Percentiles rank a stretch among this genome's conserved stretches.
These are phyloP conservation scores for Columba guinea DNA, from an alignment of 2,797 vertebrate genomes.

Conservation along the genomic window DNA sequence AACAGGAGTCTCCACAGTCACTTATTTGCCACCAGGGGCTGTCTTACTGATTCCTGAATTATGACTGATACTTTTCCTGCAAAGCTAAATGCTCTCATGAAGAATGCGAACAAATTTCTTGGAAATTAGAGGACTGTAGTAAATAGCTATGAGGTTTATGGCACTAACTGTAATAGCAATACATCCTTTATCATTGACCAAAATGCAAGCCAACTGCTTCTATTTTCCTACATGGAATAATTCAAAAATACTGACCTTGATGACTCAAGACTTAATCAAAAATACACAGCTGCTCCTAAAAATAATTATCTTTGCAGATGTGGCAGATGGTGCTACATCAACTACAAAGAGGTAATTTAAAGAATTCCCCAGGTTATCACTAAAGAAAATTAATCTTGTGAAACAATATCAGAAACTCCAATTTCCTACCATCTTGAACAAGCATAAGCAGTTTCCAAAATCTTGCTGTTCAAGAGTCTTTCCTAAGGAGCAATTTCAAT, in stretches of 20 bases:
- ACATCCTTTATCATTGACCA: background rate
- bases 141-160: background rate
- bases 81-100: background rate
- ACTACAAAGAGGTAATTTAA: slow-evolving; percentile 63
- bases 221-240: slow-evolving; percentile 2
- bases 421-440: slow-evolving; percentile 30
- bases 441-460: slow-evolving; percentile 21
- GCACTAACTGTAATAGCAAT: background rate
- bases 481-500: slow-evolving; percentile 1
- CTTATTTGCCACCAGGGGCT: background rate
- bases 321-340: slow-evolving; percentile 68
- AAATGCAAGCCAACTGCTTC: background rate
- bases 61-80: background rate
- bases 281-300: slow-evolving; percentile 49
- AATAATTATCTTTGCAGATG: slow-evolving; percentile 54
- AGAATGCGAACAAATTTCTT: background rate
- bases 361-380: slow-evolving; percentile 66
- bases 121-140: background rate
- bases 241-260: slow-evolving; percentile 32
- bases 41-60: background rate
- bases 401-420: slow-evolving; percentile 38
- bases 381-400: slow-evolving; percentile 53
- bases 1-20: background rate
- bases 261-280: slow-evolving; percentile 56
- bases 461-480: background rate